Evolutionary conservation across 2,888 invertebrate genomes (phyloP).

Genomic region (Operophtera brumata): DNA sequence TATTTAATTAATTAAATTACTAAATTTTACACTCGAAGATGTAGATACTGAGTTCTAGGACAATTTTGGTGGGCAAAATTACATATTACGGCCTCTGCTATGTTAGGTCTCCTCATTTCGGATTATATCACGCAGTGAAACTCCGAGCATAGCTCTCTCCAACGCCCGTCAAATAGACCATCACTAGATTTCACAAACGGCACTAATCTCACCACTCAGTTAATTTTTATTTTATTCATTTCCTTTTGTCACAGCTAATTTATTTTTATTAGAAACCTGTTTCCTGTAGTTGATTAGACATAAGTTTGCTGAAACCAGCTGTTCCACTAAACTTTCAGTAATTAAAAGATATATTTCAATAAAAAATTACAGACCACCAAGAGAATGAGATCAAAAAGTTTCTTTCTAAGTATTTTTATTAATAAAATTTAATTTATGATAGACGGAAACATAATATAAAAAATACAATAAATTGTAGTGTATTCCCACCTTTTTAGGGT

Average conservation of each 20-base stretch:
- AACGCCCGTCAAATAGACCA: neutral
- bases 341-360: constrained; percentile 27
- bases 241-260: constrained; percentile 36
- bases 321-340: constrained; percentile 20
- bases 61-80: too few relatives aligned
- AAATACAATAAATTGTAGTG: constrained; percentile 63
- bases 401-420: constrained; percentile 21
- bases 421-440: constrained; percentile 50
- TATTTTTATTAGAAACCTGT: constrained; percentile 32
- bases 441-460: constrained; percentile 71
- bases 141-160: too few relatives aligned
- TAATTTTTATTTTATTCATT: constrained; percentile 22
- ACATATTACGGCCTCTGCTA: too few relatives aligned
- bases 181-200: constrained; percentile 20
- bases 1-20: too few relatives aligned
- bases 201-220: constrained; percentile 16
- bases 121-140: too few relatives aligned
- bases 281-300: constrained; percentile 31
- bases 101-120: too few relatives aligned
- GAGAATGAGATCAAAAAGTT: constrained; percentile 42
- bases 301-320: constrained; percentile 25
- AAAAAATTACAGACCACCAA: constrained; percentile 15
- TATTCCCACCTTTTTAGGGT: constrained; percentile 56
- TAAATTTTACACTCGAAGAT: too few relatives aligned
- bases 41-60: too few relatives aligned